Base-by-base conservation (phyloP, 2,888 invertebrate genomes). In the Ernsta delagoae region DNA sequence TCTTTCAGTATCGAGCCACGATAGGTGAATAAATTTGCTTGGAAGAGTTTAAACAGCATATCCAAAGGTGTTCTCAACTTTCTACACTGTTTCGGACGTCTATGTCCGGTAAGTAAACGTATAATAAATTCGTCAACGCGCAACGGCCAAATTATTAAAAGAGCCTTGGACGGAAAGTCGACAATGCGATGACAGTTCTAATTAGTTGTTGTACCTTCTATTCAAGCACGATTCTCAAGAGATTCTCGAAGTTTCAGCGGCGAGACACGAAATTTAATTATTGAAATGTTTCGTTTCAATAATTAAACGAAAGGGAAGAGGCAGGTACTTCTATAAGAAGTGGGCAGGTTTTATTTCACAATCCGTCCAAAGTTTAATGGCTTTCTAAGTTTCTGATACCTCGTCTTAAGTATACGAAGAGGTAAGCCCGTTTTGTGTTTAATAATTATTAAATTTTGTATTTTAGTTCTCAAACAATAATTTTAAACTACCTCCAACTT, bases 131-230 rank as follows among this genome's bases (percentile, higher is more conserved):
- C 16, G 60, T 64, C 54, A 70, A 56, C 36, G 45, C 60, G 11
- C 16, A n/a, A n/a, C n/a, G n/a, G n/a, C n/a, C n/a, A 60, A 53
- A 70, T 59, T 70, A 64, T 50, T 5, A 43, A 8, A 60, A 45
- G 11, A n/a, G 64, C 60, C 64, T 45, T 1, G 11, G 54, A 59
- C 59, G 24, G 16, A 11, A 63, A 54, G 34, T 57, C 36, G 65
- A 66, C 53, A 63, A 60, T 43, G 31, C 65, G 70, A 70, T 70
- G 69, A 66, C 72, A 70, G 62, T 65, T 59, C 57, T 70, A 72
- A 72, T 72, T 72, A 71, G 65, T 72, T 72, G 67, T 71, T 72
- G 72, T 72, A 67, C 62, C 53, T 61, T 71, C 66, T 63, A 68
- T 70, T 69, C 59, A 70, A 70, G 69, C 53, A 64, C 54, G 36